These are phyloP conservation scores for Oxyruncus cristatus DNA, from an alignment of 2,113 vertebrate genomes.

Conservation along the genomic window DNA sequence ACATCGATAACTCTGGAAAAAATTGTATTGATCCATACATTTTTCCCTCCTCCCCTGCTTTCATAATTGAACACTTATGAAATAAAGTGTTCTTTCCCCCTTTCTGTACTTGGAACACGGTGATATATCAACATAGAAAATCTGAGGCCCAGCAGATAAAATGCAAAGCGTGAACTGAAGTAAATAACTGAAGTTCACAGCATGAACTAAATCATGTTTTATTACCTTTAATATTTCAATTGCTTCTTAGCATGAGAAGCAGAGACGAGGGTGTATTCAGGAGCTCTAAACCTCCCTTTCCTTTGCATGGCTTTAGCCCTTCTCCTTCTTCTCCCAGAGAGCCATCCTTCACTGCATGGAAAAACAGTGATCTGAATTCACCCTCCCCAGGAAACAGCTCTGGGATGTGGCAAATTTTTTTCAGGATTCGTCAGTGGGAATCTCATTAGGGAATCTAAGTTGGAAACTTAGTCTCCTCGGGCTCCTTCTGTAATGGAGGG, in stretches of 20 bases:
- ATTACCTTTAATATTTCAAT: slow-evolving; percentile 67
- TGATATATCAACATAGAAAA: slow-evolving; percentile 60
- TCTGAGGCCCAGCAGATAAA: slow-evolving; percentile 59
- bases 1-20: slow-evolving; percentile 20
- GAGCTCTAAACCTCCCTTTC: neutral
- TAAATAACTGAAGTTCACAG: slow-evolving; percentile 65
- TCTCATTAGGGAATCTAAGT: neutral
- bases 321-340: neutral
- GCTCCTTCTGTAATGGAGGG: neutral
- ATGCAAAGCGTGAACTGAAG: slow-evolving; percentile 52
- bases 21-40: neutral
- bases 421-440: neutral
- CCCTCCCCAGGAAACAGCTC: neutral
- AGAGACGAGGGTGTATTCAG: neutral
- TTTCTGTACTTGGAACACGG: slow-evolving; percentile 34
- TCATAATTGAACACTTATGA: slow-evolving; percentile 58
- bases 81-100: slow-evolving; percentile 38
- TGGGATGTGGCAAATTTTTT: neutral
- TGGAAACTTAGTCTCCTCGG: neutral
- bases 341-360: rapidly evolving
- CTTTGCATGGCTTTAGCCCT: neutral
- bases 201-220: slow-evolving; percentile 60
- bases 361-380: neutral
- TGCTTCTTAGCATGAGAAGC: slow-evolving; percentile 51
- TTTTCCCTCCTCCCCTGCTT: slow-evolving; percentile 2